Percentiles rank a stretch among this genome's conserved stretches.
phyloP scores from a whole-genome alignment of 2,888 invertebrate species.

The Lasioglossum pauxillum region DNA sequence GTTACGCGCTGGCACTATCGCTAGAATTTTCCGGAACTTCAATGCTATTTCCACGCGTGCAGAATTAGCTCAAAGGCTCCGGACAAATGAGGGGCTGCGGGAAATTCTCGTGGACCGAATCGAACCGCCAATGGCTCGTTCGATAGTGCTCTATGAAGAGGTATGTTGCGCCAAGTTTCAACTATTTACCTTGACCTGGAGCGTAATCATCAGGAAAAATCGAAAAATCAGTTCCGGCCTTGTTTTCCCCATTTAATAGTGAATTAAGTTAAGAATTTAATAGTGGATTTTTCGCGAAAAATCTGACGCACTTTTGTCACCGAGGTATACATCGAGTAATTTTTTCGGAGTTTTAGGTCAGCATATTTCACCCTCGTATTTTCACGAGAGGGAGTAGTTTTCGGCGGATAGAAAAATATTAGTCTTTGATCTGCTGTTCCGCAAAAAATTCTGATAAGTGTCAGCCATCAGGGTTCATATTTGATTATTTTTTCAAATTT shows the following conservation, averaged over 20 bases:
- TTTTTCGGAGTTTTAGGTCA: background rate
- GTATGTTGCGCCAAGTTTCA: background rate
- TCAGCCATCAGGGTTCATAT: background rate
- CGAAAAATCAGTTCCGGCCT: background rate
- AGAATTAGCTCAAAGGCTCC: background rate
- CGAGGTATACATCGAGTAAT: background rate
- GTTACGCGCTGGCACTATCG: conserved; percentile 26
- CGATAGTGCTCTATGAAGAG: background rate
- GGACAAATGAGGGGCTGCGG: background rate
- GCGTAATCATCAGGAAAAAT: background rate
- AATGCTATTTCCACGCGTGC: conserved; percentile 6
- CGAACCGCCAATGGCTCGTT: background rate
- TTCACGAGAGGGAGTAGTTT: background rate
- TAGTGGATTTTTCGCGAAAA: background rate
- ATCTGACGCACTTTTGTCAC: background rate
- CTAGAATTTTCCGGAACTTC: conserved; percentile 26
- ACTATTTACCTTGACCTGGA: background rate
- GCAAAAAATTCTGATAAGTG: background rate
- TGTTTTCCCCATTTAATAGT: background rate
- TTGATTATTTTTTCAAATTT: background rate
- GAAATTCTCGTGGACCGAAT: background rate
- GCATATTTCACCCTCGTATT: background rate
- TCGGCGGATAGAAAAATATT: background rate
- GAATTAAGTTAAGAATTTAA: background rate
- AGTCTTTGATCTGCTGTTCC: background rate